phyloP scores from a whole-genome alignment of 2,888 invertebrate species.

The Dasypogon diadema region DNA sequence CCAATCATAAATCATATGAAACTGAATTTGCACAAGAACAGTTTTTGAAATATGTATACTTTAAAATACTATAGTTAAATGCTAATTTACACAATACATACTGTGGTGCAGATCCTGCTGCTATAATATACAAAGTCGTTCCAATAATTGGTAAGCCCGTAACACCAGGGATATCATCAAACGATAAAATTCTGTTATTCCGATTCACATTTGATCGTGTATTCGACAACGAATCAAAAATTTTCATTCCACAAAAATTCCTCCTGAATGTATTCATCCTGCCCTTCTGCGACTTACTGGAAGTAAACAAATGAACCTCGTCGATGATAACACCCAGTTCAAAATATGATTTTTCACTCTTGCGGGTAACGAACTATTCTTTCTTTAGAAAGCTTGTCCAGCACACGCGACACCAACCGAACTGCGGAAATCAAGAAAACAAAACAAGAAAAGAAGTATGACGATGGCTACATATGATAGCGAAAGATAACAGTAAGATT shows the following conservation, averaged over 20 bases:
- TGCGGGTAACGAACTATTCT: slow-evolving; percentile 16
- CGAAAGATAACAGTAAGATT: neutral
- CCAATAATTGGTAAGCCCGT: slow-evolving; percentile 71
- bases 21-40: too few species aligned
- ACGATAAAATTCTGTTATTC: slow-evolving; percentile 54
- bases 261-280: slow-evolving; percentile 16
- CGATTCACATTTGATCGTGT: neutral
- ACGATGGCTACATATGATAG: neutral
- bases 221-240: neutral
- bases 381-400: slow-evolving; percentile 14
- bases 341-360: slow-evolving; percentile 11
- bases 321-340: slow-evolving; percentile 3
- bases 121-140: slow-evolving; percentile 71
- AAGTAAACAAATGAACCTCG: slow-evolving; percentile 5
- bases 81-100: slow-evolving; percentile 59
- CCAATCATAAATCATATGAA: too few species aligned
- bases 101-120: slow-evolving; percentile 73
- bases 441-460: neutral
- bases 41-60: too few species aligned
- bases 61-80: too few species aligned
- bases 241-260: neutral
- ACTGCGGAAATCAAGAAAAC: slow-evolving; percentile 21
- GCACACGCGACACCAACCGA: neutral
- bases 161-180: slow-evolving; percentile 70
- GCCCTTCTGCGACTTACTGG: neutral